Percentiles rank a stretch among this genome's conserved stretches.
phyloP scores from a whole-genome alignment of 1,140 invertebrate genomes.

The Wasmannia auropunctata region DNA sequence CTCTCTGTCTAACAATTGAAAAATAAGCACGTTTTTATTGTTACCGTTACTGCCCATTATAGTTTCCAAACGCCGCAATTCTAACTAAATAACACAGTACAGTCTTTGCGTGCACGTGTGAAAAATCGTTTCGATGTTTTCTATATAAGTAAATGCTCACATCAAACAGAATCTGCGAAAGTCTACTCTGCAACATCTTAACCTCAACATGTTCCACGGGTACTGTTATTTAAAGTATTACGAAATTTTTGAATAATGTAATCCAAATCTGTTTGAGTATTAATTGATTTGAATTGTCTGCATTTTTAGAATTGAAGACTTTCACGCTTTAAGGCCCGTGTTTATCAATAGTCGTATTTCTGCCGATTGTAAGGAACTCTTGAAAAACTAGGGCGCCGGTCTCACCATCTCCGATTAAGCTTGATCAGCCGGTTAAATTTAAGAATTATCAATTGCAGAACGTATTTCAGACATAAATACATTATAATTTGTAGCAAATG shows the following conservation, averaged over 20 bases:
- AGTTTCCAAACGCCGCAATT: not conserved
- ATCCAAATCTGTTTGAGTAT: not conserved
- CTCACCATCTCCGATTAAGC: too few species aligned
- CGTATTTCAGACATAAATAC: too few species aligned
- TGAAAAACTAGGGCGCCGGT: too few species aligned
- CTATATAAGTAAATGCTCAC: not conserved
- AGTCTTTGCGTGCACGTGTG: not conserved
- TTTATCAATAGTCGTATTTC: too few species aligned
- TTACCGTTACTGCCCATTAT: not conserved
- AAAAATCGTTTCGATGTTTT: not conserved
- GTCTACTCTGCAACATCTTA: not conserved
- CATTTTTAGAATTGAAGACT: too few species aligned
- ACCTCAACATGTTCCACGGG: slow-evolving; percentile 60
- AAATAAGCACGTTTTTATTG: not conserved
- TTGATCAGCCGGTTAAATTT: too few species aligned
- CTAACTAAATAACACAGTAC: not conserved
- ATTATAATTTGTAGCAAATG: too few species aligned
- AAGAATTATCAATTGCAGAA: too few species aligned
- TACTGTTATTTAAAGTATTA: slow-evolving; percentile 6
- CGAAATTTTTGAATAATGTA: not conserved
- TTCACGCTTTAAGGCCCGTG: too few species aligned
- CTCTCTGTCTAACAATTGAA: too few species aligned
- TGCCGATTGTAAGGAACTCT: too few species aligned
- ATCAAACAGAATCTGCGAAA: not conserved
- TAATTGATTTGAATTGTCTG: not conserved